Evolutionary conservation across 2,113 vertebrate genomes (phyloP).

Genomic region (Ramphastos sulfuratus): DNA sequence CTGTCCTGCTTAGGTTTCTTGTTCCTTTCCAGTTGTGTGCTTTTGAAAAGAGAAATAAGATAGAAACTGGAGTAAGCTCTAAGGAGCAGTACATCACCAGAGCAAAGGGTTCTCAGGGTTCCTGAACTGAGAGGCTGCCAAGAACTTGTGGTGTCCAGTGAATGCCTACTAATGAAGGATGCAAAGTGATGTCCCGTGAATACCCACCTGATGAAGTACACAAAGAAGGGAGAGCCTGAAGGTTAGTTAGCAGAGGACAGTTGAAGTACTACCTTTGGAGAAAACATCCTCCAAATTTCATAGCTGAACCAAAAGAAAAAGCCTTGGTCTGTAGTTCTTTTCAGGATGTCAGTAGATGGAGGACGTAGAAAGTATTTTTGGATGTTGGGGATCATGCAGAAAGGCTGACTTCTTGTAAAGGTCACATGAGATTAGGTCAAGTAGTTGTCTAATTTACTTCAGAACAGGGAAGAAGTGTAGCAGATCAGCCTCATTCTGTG

Average conservation of each 20-base stretch:
- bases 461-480: neutral
- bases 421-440: neutral
- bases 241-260: neutral
- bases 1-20: neutral
- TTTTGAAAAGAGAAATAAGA: neutral
- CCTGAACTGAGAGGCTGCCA: neutral
- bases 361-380: neutral
- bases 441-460: neutral
- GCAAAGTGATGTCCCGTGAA: too few relatives aligned
- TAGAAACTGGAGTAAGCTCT: neutral
- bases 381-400: neutral
- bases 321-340: neutral
- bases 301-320: neutral
- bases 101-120: neutral
- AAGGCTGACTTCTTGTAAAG: neutral
- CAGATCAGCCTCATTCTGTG: neutral
- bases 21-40: neutral
- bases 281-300: neutral
- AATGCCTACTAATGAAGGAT: too few relatives aligned
- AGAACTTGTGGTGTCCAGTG: neutral
- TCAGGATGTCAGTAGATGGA: neutral
- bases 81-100: neutral
- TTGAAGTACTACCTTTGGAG: neutral
- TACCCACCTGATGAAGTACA: neutral
- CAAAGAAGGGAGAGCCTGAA: neutral